Base-by-base conservation (phyloP, 2,113 vertebrate species). In the Apodemus speciosus region DNA sequence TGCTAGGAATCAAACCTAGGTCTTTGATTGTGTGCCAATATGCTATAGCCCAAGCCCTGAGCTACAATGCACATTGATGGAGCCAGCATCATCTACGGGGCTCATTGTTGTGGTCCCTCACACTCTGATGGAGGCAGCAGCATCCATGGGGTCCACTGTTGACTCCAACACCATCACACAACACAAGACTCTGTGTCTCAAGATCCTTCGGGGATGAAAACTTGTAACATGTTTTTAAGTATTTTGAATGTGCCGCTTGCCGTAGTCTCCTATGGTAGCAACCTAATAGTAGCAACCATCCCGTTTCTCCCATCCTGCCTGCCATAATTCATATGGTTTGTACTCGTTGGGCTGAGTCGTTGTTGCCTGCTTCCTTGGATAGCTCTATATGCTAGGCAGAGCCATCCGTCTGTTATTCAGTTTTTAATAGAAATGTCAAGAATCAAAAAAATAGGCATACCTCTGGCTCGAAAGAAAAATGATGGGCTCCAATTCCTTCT, bases 381-480 rank as follows among this genome's bases (percentile, higher is more conserved):
- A 84, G 30, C 35, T 81, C 49, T 76, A 27, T 40, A n/a, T 66
- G 64, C 49, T 7, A 90, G 53, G 38, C 23, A 68, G 20, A 4
- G 20, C 14, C 14, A 1, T 43, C 6, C 93, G n/a, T 38, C 6
- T 87, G 8, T 13, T 72, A 32, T 23, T 27, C 2, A 35, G 21
- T 93, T 25, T 60, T 9, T 18, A 6, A 46, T 56, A 81, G 62
- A 92, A 49, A 79, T 18, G 75, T n/a, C 56, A 62, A 90, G 68
- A 62, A 43, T 53, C 10, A 77, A 76, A 23, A 66, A 79, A 91
- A 62, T 0, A n/a, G 32, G 40, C 7, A 20, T 11, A 32, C 4
- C 13, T 56, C 72, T 40, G 8, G 46, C 73, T 90, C 66, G 92
- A 76, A 92, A 71, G 30, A 91, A 96, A 95, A 84, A 49, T 56